Conservation (phyloP, 2,113 vertebrate genomes). For the Chauna torquata region DNA sequence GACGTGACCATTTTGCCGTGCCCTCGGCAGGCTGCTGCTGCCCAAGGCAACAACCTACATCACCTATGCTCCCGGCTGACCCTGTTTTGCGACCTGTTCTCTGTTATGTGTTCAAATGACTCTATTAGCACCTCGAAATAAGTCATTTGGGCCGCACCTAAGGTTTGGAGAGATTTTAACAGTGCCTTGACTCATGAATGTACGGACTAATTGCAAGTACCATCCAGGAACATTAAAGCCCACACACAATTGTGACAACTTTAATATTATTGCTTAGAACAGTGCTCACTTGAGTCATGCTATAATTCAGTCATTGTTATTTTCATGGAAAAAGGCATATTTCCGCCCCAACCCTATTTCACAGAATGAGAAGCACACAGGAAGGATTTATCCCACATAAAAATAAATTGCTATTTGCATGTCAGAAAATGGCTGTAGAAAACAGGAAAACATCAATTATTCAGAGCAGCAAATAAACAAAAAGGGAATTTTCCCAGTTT, state of each 20-base stretch:
- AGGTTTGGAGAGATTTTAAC: constrained; percentile 2
- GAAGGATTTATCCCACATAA: constrained; percentile 35
- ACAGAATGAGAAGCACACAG: neutral
- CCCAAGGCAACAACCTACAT: constrained; percentile 15
- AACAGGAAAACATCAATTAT: constrained; percentile 32
- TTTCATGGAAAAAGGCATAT: neutral
- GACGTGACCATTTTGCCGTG: neutral
- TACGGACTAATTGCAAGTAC: neutral
- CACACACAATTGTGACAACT: neutral
- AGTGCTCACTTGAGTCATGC: constrained; percentile 4
- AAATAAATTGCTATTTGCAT: constrained; percentile 29
- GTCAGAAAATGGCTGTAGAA: constrained; percentile 13
- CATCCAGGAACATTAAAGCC: constrained; percentile 18
- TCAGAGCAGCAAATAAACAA: constrained; percentile 11
- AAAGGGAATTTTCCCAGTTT: neutral
- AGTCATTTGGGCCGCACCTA: constrained; percentile 5
- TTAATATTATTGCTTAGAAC: neutral
- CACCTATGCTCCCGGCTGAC: neutral
- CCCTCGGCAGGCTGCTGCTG: constrained; percentile 13
- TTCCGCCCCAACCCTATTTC: neutral
- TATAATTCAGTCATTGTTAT: constrained; percentile 11
- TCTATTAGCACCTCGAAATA: neutral
- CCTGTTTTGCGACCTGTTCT: neutral
- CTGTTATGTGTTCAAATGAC: neutral
- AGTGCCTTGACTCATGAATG: neutral